Evolutionary conservation across 2,888 invertebrate genomes (phyloP).

Genomic region (Salticus scenicus): DNA sequence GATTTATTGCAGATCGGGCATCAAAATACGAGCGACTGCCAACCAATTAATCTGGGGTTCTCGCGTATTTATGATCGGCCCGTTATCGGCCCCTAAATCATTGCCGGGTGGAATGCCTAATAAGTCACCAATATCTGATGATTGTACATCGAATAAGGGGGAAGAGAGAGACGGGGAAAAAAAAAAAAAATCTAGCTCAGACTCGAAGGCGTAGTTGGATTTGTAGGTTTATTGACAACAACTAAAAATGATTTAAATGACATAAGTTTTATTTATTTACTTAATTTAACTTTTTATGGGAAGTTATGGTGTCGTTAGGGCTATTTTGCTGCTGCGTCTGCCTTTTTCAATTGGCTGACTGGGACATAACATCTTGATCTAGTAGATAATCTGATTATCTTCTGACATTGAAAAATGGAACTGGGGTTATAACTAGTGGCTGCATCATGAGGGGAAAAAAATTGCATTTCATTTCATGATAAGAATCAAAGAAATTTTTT

Average conservation of each 20-base stretch:
- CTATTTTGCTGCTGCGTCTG: too few species aligned
- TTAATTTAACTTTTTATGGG: constrained; percentile 10
- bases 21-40: constrained; percentile 61
- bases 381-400: too few species aligned
- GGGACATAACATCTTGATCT: too few species aligned
- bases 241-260: constrained; percentile 3
- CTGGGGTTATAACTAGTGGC: too few species aligned
- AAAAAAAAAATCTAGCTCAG: background rate
- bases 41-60: constrained; percentile 57
- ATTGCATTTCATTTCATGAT: too few species aligned
- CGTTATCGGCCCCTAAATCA: constrained; percentile 64
- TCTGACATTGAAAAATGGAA: too few species aligned
- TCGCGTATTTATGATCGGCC: constrained; percentile 62
- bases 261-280: constrained; percentile 3
- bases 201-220: background rate
- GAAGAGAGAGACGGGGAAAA: too few species aligned
- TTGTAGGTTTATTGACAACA: background rate
- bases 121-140: constrained; percentile 68
- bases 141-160: constrained; percentile 47
- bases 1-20: constrained; percentile 65
- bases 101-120: constrained; percentile 35
- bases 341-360: too few species aligned
- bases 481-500: too few species aligned
- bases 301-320: constrained; percentile 4
- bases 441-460: too few species aligned